phyloP scores from a whole-genome alignment of 1,140 invertebrate genomes.

The Drosophila pruinosa region DNA sequence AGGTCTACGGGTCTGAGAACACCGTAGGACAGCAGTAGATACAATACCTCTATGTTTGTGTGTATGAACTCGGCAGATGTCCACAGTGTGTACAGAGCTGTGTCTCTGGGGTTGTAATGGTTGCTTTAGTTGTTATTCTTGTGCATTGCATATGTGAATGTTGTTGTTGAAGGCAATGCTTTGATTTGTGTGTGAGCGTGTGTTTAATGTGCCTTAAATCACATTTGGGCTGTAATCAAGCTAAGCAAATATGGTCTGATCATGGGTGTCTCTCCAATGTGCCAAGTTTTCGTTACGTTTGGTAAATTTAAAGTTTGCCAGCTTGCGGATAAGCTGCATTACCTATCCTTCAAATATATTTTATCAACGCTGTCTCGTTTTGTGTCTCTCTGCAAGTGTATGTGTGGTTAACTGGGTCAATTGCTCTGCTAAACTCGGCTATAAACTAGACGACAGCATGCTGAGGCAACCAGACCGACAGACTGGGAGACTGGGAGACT shows the following conservation, averaged over 20 bases:
- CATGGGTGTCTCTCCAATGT: slow-evolving; percentile 34
- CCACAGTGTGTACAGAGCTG: slow-evolving; percentile 5
- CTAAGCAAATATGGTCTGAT: slow-evolving; percentile 63
- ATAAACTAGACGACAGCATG: slow-evolving; percentile 13
- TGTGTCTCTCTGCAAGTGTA: not conserved
- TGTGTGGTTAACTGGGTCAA: slow-evolving; percentile 52
- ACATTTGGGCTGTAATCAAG: slow-evolving; percentile 78
- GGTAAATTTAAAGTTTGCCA: slow-evolving; percentile 46
- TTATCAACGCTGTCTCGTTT: not conserved
- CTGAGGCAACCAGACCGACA: too few relatives aligned
- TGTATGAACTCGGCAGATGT: slow-evolving; percentile 2
- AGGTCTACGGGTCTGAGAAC: not conserved
- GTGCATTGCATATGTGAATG: not conserved
- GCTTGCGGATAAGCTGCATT: slow-evolving; percentile 1
- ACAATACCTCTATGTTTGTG: not conserved
- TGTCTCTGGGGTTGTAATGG: slow-evolving; percentile 15
- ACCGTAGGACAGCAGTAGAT: not conserved
- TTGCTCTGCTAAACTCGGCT: slow-evolving; percentile 38
- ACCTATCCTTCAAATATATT: slow-evolving; percentile 7
- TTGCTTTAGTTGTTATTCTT: slow-evolving; percentile 21
- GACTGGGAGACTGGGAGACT: not conserved
- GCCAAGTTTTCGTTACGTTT: slow-evolving; percentile 57
- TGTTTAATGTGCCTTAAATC: slow-evolving; percentile 75
- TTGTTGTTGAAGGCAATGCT: slow-evolving; percentile 25
- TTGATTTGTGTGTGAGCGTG: slow-evolving; percentile 47